Base-by-base conservation (phyloP, 2,113 vertebrate species). In the Climacteris rufus region DNA sequence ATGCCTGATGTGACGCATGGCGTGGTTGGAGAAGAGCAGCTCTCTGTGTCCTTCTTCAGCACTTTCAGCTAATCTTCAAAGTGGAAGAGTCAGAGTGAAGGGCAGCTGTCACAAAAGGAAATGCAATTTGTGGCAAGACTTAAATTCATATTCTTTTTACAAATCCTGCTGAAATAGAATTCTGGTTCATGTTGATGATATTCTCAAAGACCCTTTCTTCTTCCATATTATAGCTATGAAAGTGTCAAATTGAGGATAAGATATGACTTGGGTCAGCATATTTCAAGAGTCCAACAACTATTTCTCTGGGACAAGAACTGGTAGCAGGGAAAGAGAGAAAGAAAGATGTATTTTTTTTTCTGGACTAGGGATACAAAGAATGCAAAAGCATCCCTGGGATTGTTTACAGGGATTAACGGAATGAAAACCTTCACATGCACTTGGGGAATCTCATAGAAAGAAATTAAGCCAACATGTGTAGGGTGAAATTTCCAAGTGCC, bases 21-120 rank as follows among this genome's bases (percentile, higher is more conserved):
- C 7, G 2, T 56, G 30, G 8, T 20, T 83, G 76, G 30, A 49
- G 45, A 56, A 65, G 71, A 49, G 17, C 24, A 60, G 20, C 27
- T 88, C 10, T 1, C 42, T 18, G 7, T 76, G 27, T 53, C n/a
- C 53, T 76, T 35, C 56, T 59, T 87, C 35, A 79, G 28, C 47
- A 70, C 49, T 31, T 75, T 76, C 37, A 79, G 47, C 33, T 78
- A 30, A 37, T 90, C 42, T 70, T 88, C 4, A 28, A 22, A 80
- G 25, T 33, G 7, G 28, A 60, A 35, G 39, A 83, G 79, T 57
- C 83, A 85, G 45, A 71, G n/a, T 47, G 88, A 80, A 61, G 25
- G 50, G 13, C 76, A 90, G 23, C 71, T 94, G 75, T 79, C 71
- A 77, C 33, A 65, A 44, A 71, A 71, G 19, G 49, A 88, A 90